Base-by-base conservation (phyloP, 2,797 vertebrate species). In the Acanthurus tractus region DNA sequence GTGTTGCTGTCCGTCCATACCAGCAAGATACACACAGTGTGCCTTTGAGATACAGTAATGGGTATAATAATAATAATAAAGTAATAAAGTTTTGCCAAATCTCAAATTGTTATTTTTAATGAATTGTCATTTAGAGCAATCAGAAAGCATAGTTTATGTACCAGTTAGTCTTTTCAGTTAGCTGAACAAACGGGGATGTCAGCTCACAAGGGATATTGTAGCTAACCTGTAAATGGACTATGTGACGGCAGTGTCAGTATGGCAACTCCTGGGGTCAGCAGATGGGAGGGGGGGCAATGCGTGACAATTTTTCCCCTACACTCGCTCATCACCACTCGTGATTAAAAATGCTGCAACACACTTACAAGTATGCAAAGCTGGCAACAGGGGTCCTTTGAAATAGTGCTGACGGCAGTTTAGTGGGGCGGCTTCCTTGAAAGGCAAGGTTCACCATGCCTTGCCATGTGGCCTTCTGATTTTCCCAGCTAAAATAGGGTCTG, bases 401-500 rank as follows among this genome's bases (percentile, higher is more conserved):
- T 94, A 95, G 86, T 95, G 95, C 95, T 95, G 95, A 95, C 83
- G 90, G 88, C 92, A 88, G 90, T 92, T 92, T 89, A 91, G 88
- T 49, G 54, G 84, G 76, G 86, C 92, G 91, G 94, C 94, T 89
- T 90, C 93, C 94, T 94, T 95, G 94, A 96, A 96, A 95, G 94
- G 94, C 91, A 92, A 93, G 93, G 90, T 92, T 90, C 92, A 90
- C 91, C 90, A 91, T 91, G 94, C 92, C 93, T 93, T 90, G 85
- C 92, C 94, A 94, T 94, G 90, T 88, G 93, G 93, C 93, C 94
- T 94, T 93, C 92, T 94, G 94, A 95, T 94, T 95, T 96, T 95
- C 94, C 94, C 93, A 93, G 93, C 95, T 95, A 96, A 95, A 96
- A 95, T 94, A 95, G 93, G 94, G 93, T 93, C 88, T 2, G 84